Evolutionary conservation across 2,113 vertebrate genomes (phyloP), one percentile per base, ranked within the genome.

Genomic region (Gobiocypris rarus): DNA sequence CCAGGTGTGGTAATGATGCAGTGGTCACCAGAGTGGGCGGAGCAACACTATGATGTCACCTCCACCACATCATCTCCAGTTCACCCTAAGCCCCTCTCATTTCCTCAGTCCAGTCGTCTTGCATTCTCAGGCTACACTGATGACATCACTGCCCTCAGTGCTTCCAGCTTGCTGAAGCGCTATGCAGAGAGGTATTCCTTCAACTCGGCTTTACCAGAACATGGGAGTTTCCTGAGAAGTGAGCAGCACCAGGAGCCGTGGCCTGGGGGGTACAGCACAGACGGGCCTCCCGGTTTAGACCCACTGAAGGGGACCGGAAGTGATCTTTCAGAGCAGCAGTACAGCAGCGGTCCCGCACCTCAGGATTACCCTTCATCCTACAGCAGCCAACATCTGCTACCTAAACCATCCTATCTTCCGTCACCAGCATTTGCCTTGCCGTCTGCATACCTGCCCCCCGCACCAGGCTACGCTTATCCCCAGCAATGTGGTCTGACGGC

Each of bases 21-120:
- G 96, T 99, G 97, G 97, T 97, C 97, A 90, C 96, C 95, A 95
- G 97, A 98, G 95, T 97, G 97, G 97, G 96, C 96, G 84, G 97
- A 99, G 94, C 97, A 99, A 93, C 97, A 98, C 94, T 94, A 98
- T 52, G 97, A 98, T 28, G 96, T 99, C 87, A 97, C 97, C 86
- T 98, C 97, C 83, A 97, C 97, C 7, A 98, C 97, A 56, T 97
- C 97, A 0, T 96, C 97, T 0, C 96, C 97, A 0, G 95, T 96
- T 0, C 95, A 94, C 71, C 96, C 96, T 94, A 99, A 99, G 75
- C 88, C 96, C 10, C 96, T 98, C 59, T 88, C 96, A 83, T 96
- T 95, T 85, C 88, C 95, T 14, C 92, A 92, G 67, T 89, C 90
- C 91, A 93, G 89, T 91, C 96, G 96, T 86, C 95, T 96, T 84